Evolutionary conservation across 2,113 vertebrate genomes (phyloP), one percentile per base, ranked within the genome.

Genomic region (Carassius auratus): DNA sequence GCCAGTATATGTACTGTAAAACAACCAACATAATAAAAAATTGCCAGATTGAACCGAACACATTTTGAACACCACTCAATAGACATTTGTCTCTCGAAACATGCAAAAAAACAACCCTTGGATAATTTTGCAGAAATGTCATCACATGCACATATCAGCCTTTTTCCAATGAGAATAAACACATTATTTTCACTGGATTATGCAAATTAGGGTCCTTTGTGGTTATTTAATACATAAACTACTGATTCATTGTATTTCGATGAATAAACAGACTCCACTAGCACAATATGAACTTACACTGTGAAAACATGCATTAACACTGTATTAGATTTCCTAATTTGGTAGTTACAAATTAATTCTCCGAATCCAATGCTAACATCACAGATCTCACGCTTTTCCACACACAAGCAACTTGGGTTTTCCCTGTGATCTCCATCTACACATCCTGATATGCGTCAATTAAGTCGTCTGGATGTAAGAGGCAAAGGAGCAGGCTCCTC

Each of bases 401-500:
- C 30, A 33, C 81, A 83, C 42, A 73, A 38, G 9, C 52, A 83
- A 85, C 62, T 55, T 68, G 68, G 42, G 61, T 71, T 71, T 62
- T 64, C 73, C 52, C 59, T 85, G 75, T 75, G 85, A 87, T 87
- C 83, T 89, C 73, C 9, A 62, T 83, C 83, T 76, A 85, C 85
- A 85, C 79, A 85, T 73, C 26, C 26, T 80, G 86, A 83, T 83
- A 87, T 84, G 64, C 64, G 15, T 55, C 81, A 85, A 84, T 87
- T 89, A 89, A 85, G 83, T 59, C 87, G 88, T 87, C 88, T 86
- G 15, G 55, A 84, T 76, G 52, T 81, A 80, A 84, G 85, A 87
- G 85, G 85, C 77, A 81, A 81, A 84, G 17, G 77, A 82, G 48
- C 82, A 68, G n/a, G n/a, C n/a, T n/a, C n/a, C n/a, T n/a, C n/a